Conservation (phyloP, 2,113 vertebrate genomes). For the Ia io region DNA sequence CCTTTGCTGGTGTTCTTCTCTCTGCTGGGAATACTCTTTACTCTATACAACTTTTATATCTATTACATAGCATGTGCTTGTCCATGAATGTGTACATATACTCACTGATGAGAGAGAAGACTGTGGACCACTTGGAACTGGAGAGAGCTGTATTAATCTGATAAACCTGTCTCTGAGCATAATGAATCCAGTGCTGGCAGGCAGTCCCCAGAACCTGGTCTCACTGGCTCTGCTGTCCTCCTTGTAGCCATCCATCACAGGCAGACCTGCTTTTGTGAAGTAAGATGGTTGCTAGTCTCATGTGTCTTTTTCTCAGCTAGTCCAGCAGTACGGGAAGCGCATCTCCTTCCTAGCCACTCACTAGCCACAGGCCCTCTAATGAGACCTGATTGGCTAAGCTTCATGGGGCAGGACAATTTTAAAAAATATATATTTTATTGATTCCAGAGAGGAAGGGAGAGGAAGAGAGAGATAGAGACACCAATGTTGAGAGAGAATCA, state of each 20-base stretch:
- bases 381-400: not conserved
- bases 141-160: not conserved
- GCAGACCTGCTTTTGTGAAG: not conserved
- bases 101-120: not conserved
- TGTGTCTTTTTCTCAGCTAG: not conserved
- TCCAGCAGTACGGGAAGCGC: fast-evolving
- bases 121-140: not conserved
- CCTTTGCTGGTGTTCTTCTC: not conserved
- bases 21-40: not conserved
- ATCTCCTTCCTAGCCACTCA: not conserved
- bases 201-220: fast-evolving
- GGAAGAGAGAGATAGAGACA: no score
- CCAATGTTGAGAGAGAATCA: no score
- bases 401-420: not conserved
- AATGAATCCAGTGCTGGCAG: not conserved
- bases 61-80: not conserved
- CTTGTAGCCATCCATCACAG: no score
- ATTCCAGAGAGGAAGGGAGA: no score
- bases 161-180: not conserved
- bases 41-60: not conserved
- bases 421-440: no score
- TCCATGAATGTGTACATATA: fast-evolving
- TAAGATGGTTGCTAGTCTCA: not conserved
- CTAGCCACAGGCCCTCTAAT: not conserved
- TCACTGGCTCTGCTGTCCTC: not conserved